Percentiles rank a stretch among this genome's conserved stretches.
phyloP scores from a whole-genome alignment of 2,797 vertebrate genomes.

The Sebastes cheni region DNA sequence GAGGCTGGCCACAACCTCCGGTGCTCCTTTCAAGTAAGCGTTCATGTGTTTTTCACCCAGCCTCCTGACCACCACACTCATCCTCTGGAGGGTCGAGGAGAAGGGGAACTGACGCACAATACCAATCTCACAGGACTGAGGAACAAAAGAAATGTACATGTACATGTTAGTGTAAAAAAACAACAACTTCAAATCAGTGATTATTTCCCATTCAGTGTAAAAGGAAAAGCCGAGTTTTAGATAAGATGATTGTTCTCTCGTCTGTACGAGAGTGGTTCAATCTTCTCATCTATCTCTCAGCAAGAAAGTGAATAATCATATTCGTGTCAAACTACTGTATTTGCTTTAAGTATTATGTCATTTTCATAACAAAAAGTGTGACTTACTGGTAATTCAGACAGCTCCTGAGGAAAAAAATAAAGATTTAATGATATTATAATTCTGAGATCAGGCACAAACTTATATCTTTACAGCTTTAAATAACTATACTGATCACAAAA shows the following conservation, averaged over 20 bases:
- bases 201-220: neutral
- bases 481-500: neutral
- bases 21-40: conserved; percentile 94
- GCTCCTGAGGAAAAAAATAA: conserved; percentile 77
- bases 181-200: neutral
- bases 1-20: conserved; percentile 90
- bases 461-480: neutral
- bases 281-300: neutral
- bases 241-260: neutral
- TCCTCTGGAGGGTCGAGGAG: conserved; percentile 93
- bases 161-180: neutral
- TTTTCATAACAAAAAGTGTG: neutral
- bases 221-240: neutral
- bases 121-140: conserved; percentile 89
- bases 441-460: neutral
- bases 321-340: neutral
- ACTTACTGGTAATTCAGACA: conserved; percentile 89
- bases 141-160: neutral
- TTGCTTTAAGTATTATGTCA: neutral
- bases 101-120: conserved; percentile 97
- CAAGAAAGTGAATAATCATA: neutral
- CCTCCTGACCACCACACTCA: conserved; percentile 91
- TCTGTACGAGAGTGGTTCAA: neutral
- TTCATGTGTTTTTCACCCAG: conserved; percentile 94
- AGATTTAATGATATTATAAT: neutral